Conservation (phyloP, 2,888 invertebrate species). For the Leptopterna dolabrata region DNA sequence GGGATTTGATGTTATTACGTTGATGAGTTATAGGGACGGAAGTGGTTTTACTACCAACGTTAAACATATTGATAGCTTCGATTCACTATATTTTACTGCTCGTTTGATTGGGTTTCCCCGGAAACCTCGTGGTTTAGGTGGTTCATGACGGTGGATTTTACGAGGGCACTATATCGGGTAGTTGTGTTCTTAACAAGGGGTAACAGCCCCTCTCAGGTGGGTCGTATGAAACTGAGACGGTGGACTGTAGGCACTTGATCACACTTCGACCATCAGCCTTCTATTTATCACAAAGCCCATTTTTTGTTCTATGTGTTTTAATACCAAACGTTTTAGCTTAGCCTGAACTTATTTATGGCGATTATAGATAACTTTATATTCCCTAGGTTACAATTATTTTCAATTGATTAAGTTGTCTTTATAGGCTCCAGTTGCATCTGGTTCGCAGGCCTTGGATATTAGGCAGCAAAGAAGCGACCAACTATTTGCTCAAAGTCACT, state of each 20-base stretch:
- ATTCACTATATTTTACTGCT: not conserved
- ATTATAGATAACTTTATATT: no score
- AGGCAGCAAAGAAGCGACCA: no score
- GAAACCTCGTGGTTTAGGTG: not conserved
- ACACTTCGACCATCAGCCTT: not conserved
- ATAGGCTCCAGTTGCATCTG: no score
- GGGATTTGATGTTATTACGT: not conserved
- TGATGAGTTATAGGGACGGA: not conserved
- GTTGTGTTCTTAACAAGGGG: conserved; percentile 11
- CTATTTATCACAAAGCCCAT: no score
- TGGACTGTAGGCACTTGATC: not conserved
- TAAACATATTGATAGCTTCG: not conserved
- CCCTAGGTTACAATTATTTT: no score
- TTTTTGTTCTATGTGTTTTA: no score
- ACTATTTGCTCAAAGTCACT: no score
- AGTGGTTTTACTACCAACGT: not conserved
- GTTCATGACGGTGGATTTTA: not conserved
- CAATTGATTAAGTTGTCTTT: no score
- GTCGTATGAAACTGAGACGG: conserved; percentile 2
- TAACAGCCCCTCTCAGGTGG: not conserved
- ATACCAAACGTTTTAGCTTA: no score
- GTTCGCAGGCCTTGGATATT: no score
- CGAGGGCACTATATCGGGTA: not conserved
- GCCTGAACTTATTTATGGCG: no score
- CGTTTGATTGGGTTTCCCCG: not conserved